These are phyloP conservation scores for Synanthedon myopaeformis DNA, from an alignment of 2,888 invertebrate species.

Conservation along the genomic window DNA sequence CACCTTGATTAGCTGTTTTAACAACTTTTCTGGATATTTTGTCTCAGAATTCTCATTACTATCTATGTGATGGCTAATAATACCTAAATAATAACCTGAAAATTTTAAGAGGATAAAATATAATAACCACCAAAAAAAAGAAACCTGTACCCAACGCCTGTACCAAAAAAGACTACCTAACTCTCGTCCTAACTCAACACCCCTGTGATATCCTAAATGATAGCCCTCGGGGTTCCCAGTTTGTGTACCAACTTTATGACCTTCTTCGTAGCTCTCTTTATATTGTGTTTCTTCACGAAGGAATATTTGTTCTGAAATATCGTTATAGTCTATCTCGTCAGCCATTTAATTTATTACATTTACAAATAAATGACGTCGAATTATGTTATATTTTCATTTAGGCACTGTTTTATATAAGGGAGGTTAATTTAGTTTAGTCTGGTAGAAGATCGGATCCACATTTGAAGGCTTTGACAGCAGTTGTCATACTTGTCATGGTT, in stretches of 20 bases:
- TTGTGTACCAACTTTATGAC: slow-evolving; percentile 70
- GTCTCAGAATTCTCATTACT: slow-evolving; percentile 22
- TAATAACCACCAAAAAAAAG: no score
- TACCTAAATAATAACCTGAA: slow-evolving; percentile 76
- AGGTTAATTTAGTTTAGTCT: no score
- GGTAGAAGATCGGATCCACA: no score
- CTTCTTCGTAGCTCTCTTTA: slow-evolving; percentile 75
- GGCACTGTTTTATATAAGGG: no score
- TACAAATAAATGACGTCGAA: no score
- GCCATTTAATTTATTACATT: slow-evolving; percentile 33
- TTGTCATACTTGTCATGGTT: no score
- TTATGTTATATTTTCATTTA: no score
- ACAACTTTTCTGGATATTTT: slow-evolving; percentile 65
- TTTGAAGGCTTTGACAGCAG: no score
- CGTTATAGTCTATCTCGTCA: slow-evolving; percentile 76
- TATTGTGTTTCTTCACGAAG: slow-evolving; percentile 76
- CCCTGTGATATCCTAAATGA: slow-evolving; percentile 83
- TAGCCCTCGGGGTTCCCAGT: slow-evolving; percentile 77
- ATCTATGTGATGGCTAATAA: slow-evolving; percentile 62
- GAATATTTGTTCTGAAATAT: slow-evolving; percentile 78
- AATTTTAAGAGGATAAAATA: slow-evolving; percentile 5
- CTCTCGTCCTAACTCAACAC: slow-evolving; percentile 80
- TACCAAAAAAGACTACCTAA: slow-evolving; percentile 40
- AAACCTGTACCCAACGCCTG: no score
- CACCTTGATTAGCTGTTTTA: slow-evolving; percentile 66